A percentile compares a stretch with the other conserved stretches of the same genome.
These are phyloP conservation scores for Athalia circularis DNA, from an alignment of 2,888 invertebrate genomes.

Conservation along the genomic window DNA sequence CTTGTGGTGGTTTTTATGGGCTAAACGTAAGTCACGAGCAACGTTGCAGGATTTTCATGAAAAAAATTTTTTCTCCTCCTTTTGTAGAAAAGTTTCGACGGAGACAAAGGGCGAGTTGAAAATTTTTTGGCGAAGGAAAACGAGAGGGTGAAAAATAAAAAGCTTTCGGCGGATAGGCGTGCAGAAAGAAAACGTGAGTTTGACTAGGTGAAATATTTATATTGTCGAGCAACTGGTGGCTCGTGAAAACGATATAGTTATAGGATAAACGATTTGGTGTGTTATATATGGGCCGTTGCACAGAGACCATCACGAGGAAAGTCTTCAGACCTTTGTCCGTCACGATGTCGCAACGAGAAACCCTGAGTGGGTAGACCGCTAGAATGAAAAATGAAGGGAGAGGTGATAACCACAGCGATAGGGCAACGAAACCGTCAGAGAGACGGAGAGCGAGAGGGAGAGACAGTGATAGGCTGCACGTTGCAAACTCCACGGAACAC, in stretches of 20 bases:
- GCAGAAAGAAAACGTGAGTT: slow-evolving; percentile 25
- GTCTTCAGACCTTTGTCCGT: slow-evolving; percentile 7
- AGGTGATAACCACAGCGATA: neutral
- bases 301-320: neutral
- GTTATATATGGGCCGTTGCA: neutral
- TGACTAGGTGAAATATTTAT: slow-evolving; percentile 5
- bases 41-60: too few relatives aligned
- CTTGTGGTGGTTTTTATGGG: too few relatives aligned
- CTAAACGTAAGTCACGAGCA: too few relatives aligned
- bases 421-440: too few relatives aligned
- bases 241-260: slow-evolving; percentile 12
- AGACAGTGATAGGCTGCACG: slow-evolving; percentile 21
- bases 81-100: too few relatives aligned
- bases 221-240: neutral
- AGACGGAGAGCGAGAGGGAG: slow-evolving; percentile 14
- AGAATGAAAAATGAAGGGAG: neutral
- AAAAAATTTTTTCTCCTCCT: too few relatives aligned
- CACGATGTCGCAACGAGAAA: neutral
- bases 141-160: too few relatives aligned
- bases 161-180: neutral
- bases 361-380: slow-evolving; percentile 17
- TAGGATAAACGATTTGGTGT: slow-evolving; percentile 7
- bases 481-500: slow-evolving; percentile 11
- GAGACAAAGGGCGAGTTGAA: too few relatives aligned
- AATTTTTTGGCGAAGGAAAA: too few relatives aligned